phyloP scores from a whole-genome alignment of 2,888 invertebrate species.

The Leptura quadrifasciata region DNA sequence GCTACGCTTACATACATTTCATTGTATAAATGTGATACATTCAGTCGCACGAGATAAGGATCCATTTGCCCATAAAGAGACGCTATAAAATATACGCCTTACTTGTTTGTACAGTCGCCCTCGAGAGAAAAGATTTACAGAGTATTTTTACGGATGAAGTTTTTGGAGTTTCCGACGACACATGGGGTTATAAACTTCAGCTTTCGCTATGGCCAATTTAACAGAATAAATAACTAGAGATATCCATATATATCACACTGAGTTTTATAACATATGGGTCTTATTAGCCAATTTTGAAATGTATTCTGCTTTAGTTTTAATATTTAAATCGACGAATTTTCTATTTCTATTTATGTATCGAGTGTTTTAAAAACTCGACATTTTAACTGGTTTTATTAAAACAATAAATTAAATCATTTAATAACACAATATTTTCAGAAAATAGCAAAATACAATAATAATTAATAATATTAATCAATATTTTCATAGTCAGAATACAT shows the following conservation, averaged over 20 bases:
- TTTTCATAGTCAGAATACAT: no score
- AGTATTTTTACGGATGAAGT: slow-evolving; percentile 40
- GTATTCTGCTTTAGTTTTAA: no score
- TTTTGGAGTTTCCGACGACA: slow-evolving; percentile 34
- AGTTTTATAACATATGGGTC: not conserved
- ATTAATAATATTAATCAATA: no score
- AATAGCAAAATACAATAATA: no score
- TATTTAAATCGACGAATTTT: no score
- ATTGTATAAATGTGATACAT: slow-evolving; percentile 51
- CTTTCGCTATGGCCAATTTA: slow-evolving; percentile 33
- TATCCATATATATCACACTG: not conserved
- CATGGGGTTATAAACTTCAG: slow-evolving; percentile 9
- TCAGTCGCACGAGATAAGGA: slow-evolving; percentile 45
- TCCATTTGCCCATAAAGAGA: slow-evolving; percentile 48
- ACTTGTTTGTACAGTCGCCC: slow-evolving; percentile 45
- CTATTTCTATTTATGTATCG: no score
- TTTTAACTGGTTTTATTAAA: no score
- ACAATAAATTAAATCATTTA: no score
- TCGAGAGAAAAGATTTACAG: slow-evolving; percentile 48
- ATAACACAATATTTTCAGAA: no score
- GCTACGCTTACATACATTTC: slow-evolving; percentile 38
- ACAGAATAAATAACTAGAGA: slow-evolving; percentile 11
- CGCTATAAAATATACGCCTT: slow-evolving; percentile 49
- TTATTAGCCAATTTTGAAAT: not conserved
- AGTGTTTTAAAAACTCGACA: no score